Base-by-base conservation (phyloP, 1,140 invertebrate species). In the Nephila pilipes region DNA sequence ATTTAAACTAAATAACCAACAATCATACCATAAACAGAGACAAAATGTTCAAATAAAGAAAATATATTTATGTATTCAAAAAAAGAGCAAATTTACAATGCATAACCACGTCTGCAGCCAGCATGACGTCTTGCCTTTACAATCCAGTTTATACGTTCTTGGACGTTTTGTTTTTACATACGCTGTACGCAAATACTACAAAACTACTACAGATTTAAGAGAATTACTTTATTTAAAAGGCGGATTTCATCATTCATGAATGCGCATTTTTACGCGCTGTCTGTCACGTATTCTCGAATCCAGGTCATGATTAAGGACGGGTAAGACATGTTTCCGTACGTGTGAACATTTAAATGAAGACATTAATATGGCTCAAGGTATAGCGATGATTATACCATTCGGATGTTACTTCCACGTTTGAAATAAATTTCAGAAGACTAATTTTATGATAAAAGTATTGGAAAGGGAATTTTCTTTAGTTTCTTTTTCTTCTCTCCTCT, bases 261-360 rank as follows among this genome's bases (percentile, higher is more conserved):
- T 75, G 29, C 69, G 16, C 46, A 5, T 36, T 36, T 36, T 29
- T 75, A 75, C 69, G 69, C 29, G 69, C 18, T 36, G 1, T 4
- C 5, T 20, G 69, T 75, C 69, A 75, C 69, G 69, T 75, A 75
- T n/a, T n/a, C n/a, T n/a, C n/a, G n/a, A n/a, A n/a, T 32, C 69
- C 69, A 75, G 69, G 69, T 75, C 69, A 75, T 75, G 32, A 32
- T 75, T 75, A 75, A 75, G 69, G 69, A 36, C 69, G 29, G 6
- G 69, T 5, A 18, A 75, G 12, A 75, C 69, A 29, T 75, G 69
- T 75, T 32, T 18, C 14, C 12, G 32, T 75, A 46, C 46, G 46
- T 75, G 32, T 32, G 2, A 36, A 36, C 29, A 75, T 75, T 75
- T 32, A 75, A 75, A 75, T 75, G 32, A 75, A 75, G 69, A 36